Conservation (phyloP, 2,797 vertebrate genomes). For the Lerista edwardsae region DNA sequence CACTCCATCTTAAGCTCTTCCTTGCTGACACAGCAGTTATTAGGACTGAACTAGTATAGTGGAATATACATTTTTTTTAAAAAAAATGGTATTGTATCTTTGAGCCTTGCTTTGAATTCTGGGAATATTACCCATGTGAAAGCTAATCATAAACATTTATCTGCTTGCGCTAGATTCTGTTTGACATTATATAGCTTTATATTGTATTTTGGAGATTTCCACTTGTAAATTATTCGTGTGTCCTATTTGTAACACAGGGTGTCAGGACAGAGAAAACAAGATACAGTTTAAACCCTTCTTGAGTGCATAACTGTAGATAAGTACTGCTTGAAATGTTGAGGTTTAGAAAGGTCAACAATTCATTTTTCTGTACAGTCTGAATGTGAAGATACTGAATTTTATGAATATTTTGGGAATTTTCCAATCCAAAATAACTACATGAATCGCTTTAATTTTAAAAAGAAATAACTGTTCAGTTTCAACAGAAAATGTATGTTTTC, state of each 20-base stretch:
- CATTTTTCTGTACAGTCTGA: neutral
- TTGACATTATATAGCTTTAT: constrained; percentile 8
- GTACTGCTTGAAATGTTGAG: neutral
- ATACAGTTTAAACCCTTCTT: neutral
- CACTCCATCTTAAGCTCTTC: neutral
- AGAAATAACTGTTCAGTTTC: constrained; percentile 33
- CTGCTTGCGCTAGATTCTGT: constrained; percentile 18
- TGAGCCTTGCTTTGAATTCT: constrained; percentile 24
- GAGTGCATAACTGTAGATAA: neutral
- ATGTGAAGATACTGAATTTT: neutral
- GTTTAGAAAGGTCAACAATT: neutral
- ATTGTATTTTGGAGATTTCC: constrained; percentile 1
- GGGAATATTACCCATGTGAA: neutral
- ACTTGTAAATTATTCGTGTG: constrained; percentile 16
- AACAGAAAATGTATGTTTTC: constrained; percentile 14
- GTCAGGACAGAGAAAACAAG: constrained; percentile 34
- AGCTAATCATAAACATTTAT: constrained; percentile 1
- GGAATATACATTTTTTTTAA: neutral
- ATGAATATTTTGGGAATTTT: neutral
- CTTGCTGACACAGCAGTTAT: neutral
- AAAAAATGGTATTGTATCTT: neutral
- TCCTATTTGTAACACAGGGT: constrained; percentile 24
- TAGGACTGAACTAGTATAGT: neutral
- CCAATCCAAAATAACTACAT: neutral
- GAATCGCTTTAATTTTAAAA: neutral